Conservation (phyloP, 2,797 vertebrate species). For the Phoeniculus purpureus region DNA sequence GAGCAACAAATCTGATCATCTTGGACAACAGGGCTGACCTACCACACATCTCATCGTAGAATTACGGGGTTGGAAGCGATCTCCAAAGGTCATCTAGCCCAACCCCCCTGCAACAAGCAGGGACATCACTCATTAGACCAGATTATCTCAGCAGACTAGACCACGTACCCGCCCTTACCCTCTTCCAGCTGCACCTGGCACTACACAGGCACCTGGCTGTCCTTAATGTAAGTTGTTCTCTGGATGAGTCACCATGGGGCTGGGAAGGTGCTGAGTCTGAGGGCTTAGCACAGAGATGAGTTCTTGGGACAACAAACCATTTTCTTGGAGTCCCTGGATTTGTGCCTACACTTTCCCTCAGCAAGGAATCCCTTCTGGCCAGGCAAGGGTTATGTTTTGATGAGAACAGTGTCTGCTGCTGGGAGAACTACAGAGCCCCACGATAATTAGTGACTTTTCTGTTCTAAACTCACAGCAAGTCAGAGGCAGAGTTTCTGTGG, state of each 20-base stretch:
- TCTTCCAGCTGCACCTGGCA: not conserved
- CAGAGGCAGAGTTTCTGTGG: not conserved
- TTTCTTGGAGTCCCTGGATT: not conserved
- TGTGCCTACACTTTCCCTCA: not conserved
- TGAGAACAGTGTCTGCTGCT: not conserved
- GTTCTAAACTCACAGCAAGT: not conserved
- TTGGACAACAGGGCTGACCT: accelerated
- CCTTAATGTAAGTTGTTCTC: not conserved
- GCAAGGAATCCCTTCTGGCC: not conserved
- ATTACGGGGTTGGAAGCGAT: too few relatives aligned
- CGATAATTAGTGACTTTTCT: not conserved
- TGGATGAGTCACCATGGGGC: not conserved
- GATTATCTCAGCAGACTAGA: too few relatives aligned
- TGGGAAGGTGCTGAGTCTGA: not conserved
- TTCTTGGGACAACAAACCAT: not conserved
- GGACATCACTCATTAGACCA: too few relatives aligned
- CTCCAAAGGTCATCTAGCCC: too few relatives aligned
- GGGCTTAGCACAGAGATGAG: not conserved
- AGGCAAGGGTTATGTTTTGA: not conserved
- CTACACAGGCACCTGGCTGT: not conserved
- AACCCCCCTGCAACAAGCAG: too few relatives aligned
- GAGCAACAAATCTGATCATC: not conserved
- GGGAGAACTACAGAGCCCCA: not conserved
- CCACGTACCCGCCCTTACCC: not conserved
- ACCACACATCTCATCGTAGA: accelerated